These are phyloP conservation scores for Heliornis fulica DNA, from an alignment of 2,113 vertebrate species.

Conservation along the genomic window DNA sequence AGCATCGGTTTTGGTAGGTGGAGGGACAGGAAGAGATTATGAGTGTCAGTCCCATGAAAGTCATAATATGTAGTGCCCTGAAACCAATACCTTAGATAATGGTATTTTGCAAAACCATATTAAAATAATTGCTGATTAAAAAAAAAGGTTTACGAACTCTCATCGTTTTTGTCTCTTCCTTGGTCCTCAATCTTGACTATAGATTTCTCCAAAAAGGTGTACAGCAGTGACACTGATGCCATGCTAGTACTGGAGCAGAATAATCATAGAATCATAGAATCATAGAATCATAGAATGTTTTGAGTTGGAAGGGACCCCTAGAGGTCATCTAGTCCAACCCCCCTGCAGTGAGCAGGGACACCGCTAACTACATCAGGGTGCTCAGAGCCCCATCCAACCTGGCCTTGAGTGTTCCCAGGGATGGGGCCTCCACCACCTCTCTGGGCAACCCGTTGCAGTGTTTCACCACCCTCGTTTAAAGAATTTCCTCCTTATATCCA, in stretches of 20 bases:
- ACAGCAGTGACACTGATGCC: not conserved
- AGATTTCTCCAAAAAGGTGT: not conserved
- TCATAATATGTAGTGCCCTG: not conserved
- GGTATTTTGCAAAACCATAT: not conserved
- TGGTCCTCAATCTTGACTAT: not conserved
- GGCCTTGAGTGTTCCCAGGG: too few species aligned
- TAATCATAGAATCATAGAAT: too few species aligned
- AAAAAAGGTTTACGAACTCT: not conserved
- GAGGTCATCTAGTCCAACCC: too few species aligned
- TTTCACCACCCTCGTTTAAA: too few species aligned
- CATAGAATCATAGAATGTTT: too few species aligned
- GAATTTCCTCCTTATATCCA: too few species aligned
- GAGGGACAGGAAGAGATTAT: not conserved
- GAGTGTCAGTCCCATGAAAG: not conserved
- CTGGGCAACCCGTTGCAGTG: too few species aligned
- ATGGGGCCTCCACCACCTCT: too few species aligned
- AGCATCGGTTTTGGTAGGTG: not conserved
- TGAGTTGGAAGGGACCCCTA: too few species aligned
- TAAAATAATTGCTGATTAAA: not conserved
- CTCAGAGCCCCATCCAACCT: too few species aligned
- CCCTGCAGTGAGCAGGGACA: too few species aligned
- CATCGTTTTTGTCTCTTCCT: not conserved
- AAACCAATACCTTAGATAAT: not conserved
- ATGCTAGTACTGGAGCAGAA: not conserved
- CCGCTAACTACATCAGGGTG: too few species aligned